Percentiles rank a stretch among this genome's conserved stretches.
These are phyloP conservation scores for Selene dorsalis DNA, from an alignment of 2,797 vertebrate species.

Conservation along the genomic window DNA sequence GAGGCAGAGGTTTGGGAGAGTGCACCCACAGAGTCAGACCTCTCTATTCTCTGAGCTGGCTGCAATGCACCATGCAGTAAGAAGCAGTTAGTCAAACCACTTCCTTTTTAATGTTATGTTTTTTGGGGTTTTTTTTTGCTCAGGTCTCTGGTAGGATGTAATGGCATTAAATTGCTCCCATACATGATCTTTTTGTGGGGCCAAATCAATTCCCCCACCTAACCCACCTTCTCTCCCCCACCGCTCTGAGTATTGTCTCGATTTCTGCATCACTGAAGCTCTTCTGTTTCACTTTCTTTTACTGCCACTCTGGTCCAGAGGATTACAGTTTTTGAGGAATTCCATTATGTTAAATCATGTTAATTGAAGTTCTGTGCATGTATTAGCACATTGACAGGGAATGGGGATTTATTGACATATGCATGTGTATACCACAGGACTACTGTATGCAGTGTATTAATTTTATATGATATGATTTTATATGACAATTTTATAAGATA, in stretches of 20 bases:
- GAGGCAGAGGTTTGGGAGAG: slow-evolving; percentile 46
- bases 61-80: slow-evolving; percentile 55
- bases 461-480: slow-evolving; percentile 16
- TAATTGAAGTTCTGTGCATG: slow-evolving; percentile 51
- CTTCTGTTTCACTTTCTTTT: slow-evolving; percentile 29
- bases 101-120: too few relatives aligned
- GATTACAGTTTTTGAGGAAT: slow-evolving; percentile 52
- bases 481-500: slow-evolving; percentile 27
- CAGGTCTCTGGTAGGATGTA: slow-evolving; percentile 31
- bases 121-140: slow-evolving; percentile 37
- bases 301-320: slow-evolving; percentile 26
- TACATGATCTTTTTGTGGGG: slow-evolving; percentile 45
- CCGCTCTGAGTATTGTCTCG: slow-evolving; percentile 27
- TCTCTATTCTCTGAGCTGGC: slow-evolving; percentile 36
- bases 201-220: slow-evolving; percentile 6
- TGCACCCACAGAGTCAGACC: slow-evolving; percentile 43
- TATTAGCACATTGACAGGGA: slow-evolving; percentile 36
- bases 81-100: slow-evolving; percentile 42
- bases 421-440: slow-evolving; percentile 3
- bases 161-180: slow-evolving; percentile 48
- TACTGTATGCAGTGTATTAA: slow-evolving; percentile 6
- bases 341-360: slow-evolving; percentile 62
- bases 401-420: slow-evolving; percentile 39
- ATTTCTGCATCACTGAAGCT: slow-evolving; percentile 3
- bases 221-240: background rate